These are phyloP conservation scores for Rutpela maculata DNA, from an alignment of 2,888 invertebrate species.

Conservation along the genomic window DNA sequence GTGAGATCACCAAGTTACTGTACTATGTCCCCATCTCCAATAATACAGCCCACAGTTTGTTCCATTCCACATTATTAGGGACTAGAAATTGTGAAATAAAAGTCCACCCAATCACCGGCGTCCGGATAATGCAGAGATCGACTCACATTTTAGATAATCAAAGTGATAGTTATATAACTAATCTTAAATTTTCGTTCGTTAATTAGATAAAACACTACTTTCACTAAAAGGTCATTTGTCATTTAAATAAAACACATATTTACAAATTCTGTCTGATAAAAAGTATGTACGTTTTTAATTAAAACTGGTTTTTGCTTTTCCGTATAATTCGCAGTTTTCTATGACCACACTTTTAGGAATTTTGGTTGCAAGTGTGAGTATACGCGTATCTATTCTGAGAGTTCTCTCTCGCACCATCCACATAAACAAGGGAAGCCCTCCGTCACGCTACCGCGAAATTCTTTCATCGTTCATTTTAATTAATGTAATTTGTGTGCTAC, in stretches of 20 bases:
- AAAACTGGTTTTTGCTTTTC: background rate
- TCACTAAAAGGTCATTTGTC: background rate
- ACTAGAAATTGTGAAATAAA: too few species aligned
- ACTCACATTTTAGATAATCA: too few species aligned
- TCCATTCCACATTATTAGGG: too few species aligned
- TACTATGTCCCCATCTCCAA: too few species aligned
- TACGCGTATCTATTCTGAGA: background rate
- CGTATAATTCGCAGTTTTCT: background rate
- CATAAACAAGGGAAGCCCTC: background rate
- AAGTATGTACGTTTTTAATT: background rate
- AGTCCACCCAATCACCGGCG: too few species aligned
- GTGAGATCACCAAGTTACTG: too few species aligned
- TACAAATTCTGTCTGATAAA: background rate
- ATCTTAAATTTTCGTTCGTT: background rate
- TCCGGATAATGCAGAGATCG: too few species aligned
- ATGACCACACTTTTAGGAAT: background rate
- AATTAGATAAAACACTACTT: background rate
- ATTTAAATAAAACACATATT: background rate
- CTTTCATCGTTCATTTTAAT: conserved; percentile 37
- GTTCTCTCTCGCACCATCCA: background rate
- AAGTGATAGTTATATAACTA: too few species aligned
- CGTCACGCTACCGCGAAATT: conserved; percentile 14
- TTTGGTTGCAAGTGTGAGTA: background rate
- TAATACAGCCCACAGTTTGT: too few species aligned
- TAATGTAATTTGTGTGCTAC: conserved; percentile 24